Conservation (phyloP, 1,140 invertebrate species). For the Luehdorfia chinensis region DNA sequence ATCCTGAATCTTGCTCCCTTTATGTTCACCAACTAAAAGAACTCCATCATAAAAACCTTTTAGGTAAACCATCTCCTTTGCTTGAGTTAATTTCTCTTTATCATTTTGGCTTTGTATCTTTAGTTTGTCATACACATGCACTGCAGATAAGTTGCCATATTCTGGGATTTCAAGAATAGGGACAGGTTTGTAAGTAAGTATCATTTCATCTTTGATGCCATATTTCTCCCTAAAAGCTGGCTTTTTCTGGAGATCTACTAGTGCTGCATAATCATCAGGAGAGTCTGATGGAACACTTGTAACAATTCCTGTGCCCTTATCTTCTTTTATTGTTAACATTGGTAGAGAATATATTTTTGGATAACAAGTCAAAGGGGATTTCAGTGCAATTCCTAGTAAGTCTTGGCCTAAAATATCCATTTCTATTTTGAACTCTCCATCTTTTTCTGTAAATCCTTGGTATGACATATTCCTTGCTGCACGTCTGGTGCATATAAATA, state of each 20-base stretch:
- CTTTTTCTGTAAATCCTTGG: conserved; percentile 91
- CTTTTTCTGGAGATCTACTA: conserved; percentile 97
- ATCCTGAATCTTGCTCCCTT: conserved; percentile 96
- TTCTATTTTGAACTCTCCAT: conserved; percentile 88
- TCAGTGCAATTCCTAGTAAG: conserved; percentile 87
- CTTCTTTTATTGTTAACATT: conserved; percentile 98
- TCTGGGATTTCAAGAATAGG: conserved; percentile 96
- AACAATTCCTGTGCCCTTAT: conserved; percentile 98
- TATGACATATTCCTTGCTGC: conserved; percentile 97
- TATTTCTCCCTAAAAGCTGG: conserved; percentile 95
- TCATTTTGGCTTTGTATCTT: conserved; percentile 99
- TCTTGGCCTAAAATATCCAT: conserved; percentile 86
- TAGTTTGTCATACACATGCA: conserved; percentile 90
- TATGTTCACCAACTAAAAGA: conserved; percentile 91
- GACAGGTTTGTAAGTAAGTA: conserved; percentile 82
- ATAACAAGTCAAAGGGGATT: conserved; percentile 90
- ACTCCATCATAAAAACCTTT: conserved; percentile 98
- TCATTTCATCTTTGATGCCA: conserved; percentile 95
- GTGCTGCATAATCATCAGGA: conserved; percentile 98
- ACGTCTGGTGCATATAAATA: conserved; percentile 92
- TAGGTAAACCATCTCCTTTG: conserved; percentile 97
- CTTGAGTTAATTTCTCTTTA: conserved; percentile 93
- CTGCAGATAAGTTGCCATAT: conserved; percentile 91
- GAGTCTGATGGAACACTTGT: conserved; percentile 99
- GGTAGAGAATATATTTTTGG: conserved; percentile 95